Base-by-base conservation (phyloP, 1,140 invertebrate species). In the Conus ventricosus region DNA sequence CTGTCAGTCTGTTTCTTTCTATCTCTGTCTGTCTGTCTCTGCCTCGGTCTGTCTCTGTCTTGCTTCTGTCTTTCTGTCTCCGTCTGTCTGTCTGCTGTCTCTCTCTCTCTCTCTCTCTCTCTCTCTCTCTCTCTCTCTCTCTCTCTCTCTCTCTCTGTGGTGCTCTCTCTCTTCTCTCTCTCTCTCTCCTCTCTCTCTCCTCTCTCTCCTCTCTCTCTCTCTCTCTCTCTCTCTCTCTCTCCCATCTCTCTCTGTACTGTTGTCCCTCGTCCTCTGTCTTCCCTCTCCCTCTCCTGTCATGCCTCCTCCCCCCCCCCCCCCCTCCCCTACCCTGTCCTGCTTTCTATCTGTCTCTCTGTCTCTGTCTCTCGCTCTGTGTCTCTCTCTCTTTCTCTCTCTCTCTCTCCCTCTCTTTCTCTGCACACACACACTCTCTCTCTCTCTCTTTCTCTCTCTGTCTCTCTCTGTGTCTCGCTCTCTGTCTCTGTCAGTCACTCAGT, bases 371-470 rank as follows among this genome's bases (percentile, higher is more conserved):
- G 6, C 23, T 84, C 27, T 55, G 6, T 63, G 4, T 63, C 53
- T n/a, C 10, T 57, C 55, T 57, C 57, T 60, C 60, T 4, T 6
- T 51, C 39, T 25, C 6, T 23, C 1, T 51, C 17, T 0, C 10
- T 13, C 60, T 84, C 53, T 84, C 82, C 51, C 82, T 39, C 82
- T 84, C 82, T 84, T 11, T 51, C 53, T 55, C 53, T 84, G 6
- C 23, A 7, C 25, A 7, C 27, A 11, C 27, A 63, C 60, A 4
- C 4, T 2, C 60, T 57, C 55, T 57, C 57, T 60, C 60, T 4
- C 39, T 51, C 39, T 25, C 6, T 23, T 1, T 80, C 17, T 0
- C 10, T 13, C 60, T 51, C 63, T 57, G 25, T 63, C 55, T 57
- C 4, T 63, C 57, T 63, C 53, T n/a, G 3, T 57, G 5, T 57